Conservation (phyloP, 2,113 vertebrate species). For the human (Homo sapiens) region GRCh38 chr4:24512501-24513000, state of each 20-base stretch:
- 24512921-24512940: background rate
- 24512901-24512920: background rate
- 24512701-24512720: background rate
- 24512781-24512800: background rate
- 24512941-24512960: background rate
- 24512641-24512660: background rate
- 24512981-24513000: background rate
- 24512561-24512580: background rate
- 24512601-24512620: background rate
- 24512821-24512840: background rate
- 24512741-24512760: background rate
- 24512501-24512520: background rate
- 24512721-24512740: background rate
- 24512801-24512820: background rate
- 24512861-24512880: background rate
- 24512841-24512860: background rate
- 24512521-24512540: background rate
- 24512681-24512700: background rate
- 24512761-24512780: background rate
- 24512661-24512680: background rate
- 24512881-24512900: background rate
- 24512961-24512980: conserved; percentile 4
- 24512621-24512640: background rate
- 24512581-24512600: background rate
- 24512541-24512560: background rate